These are phyloP conservation scores for Oreochromis spilurus DNA, from an alignment of 2,113 vertebrate species.

Conservation along the genomic window DNA sequence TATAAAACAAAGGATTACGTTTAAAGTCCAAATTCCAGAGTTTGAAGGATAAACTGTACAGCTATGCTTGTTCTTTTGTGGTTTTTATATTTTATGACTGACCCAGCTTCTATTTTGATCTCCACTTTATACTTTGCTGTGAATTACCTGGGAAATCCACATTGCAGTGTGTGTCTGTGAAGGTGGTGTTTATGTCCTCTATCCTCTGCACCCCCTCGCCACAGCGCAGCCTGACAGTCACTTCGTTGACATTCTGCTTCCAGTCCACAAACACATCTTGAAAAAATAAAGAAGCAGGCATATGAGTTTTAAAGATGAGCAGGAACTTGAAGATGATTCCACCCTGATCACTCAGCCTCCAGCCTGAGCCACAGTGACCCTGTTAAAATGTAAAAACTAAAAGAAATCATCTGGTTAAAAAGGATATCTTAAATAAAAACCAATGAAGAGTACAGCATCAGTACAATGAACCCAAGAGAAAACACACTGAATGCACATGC, in stretches of 20 bases:
- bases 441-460: not conserved
- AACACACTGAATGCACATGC: not conserved
- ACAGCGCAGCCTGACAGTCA: conserved; percentile 85
- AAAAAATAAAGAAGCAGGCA: not conserved
- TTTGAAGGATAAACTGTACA: not conserved
- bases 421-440: not conserved
- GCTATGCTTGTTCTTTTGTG: not conserved
- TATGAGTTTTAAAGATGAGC: not conserved
- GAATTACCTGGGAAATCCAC: conserved; percentile 84
- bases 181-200: conserved; percentile 81
- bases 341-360: not conserved
- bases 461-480: not conserved
- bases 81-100: not conserved
- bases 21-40: not conserved
- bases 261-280: conserved; percentile 90
- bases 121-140: not conserved
- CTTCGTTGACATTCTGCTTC: conserved; percentile 90
- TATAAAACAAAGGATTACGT: not conserved
- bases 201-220: conserved; percentile 75
- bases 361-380: not conserved
- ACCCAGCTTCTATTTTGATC: not conserved
- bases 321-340: not conserved
- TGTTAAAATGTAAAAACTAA: not conserved
- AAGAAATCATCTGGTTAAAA: not conserved
- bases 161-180: conserved; percentile 85